Conservation (phyloP, 2,113 vertebrate species). For the Daboia siamensis region DNA sequence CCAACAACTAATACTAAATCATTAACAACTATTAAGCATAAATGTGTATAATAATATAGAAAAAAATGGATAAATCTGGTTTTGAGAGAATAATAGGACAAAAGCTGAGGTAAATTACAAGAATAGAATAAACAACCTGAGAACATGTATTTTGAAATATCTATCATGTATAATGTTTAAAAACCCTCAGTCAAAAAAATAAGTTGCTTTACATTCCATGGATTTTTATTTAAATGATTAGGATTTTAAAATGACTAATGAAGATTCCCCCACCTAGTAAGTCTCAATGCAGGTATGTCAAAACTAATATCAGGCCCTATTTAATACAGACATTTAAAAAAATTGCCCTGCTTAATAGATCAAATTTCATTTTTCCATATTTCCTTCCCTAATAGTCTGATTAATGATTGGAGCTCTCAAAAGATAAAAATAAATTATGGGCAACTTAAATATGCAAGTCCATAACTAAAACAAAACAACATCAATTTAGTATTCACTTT, state of each 20-base stretch:
- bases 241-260: neutral
- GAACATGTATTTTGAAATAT: slow-evolving; percentile 20
- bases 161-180: neutral
- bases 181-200: neutral
- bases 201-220: neutral
- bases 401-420: slow-evolving; percentile 6
- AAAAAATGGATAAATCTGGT: slow-evolving; percentile 2
- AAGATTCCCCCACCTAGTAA: neutral
- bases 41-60: slow-evolving; percentile 6
- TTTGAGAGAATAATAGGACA: neutral
- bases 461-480: slow-evolving; percentile 18
- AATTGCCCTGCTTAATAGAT: slow-evolving; percentile 14
- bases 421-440: slow-evolving; percentile 56
- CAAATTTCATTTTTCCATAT: slow-evolving; percentile 46
- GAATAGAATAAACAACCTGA: neutral
- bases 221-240: neutral
- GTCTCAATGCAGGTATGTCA: slow-evolving; percentile 32
- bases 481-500: slow-evolving; percentile 20
- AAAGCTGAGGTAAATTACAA: neutral
- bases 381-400: slow-evolving; percentile 25
- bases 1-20: slow-evolving; percentile 52
- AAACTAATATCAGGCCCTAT: slow-evolving; percentile 21
- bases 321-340: neutral
- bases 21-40: slow-evolving; percentile 45
- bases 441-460: slow-evolving; percentile 37